Evolutionary conservation across 2,113 vertebrate species (phyloP), one percentile per base, ranked within the genome.

Genomic region (Otis tarda): DNA sequence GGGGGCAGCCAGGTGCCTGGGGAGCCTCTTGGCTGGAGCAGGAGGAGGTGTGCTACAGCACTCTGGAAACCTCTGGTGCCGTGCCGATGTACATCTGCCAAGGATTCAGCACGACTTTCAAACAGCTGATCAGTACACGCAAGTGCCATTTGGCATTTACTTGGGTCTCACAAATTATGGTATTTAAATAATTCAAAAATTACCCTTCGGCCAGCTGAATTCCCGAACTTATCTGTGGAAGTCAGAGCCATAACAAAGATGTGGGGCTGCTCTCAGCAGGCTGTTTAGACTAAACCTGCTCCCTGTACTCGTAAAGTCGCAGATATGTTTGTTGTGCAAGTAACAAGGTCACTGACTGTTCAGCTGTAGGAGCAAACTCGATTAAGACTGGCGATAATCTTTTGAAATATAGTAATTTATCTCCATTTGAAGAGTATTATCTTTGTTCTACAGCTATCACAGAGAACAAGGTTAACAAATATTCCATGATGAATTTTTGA

Each of bases 381-480:
- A 98, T 98, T 98, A 98, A 98, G 96, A 97, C 92, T 75, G 90
- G 65, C 93, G 98, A 97, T 98, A 98, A 98, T 98, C 97, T 98
- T 98, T 90, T 97, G 97, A 97, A 98, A 98, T 97, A 98, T 68
- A 97, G 97, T 97, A 97, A 98, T 98, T 98, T 98, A 97, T 98
- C 97, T 98, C 96, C 91, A 97, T 98, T 97, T 97, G 96, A 98
- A 97, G 95, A 97, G 89, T 96, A 98, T 98, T 98, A 97, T 98
- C 97, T 97, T 97, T 97, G 95, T 97, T 97, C 96, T 96, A 76
- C 83, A 97, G 95, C 96, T 94, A 97, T 98, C 95, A 79, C 17
- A 61, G 93, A 85, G 95, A 98, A 93, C 95, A 97, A 98, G 97
- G 96, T 97, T 98, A 98, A 98, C 97, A 98, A 98, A 98, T 98